Evolutionary conservation across 2,888 invertebrate genomes (phyloP).

Genomic region (Didymodactylos carnosus): DNA sequence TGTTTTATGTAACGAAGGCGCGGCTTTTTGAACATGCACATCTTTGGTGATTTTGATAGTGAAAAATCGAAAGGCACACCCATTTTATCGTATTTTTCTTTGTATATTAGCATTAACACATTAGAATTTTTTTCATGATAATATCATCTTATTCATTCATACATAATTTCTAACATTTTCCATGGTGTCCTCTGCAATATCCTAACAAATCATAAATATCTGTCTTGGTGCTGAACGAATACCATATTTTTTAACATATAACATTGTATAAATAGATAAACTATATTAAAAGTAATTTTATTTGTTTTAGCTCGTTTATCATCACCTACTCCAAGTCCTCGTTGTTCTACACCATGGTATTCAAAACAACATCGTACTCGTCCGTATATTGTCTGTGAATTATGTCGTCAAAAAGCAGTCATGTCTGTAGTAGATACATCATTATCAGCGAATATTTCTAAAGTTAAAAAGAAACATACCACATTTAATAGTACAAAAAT

Average conservation of each 20-base stretch:
- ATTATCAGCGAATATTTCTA: too few relatives aligned
- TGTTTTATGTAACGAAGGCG: too few relatives aligned
- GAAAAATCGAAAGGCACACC: too few relatives aligned
- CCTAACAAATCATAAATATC: not conserved
- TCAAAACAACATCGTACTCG: not conserved
- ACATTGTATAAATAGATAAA: not conserved
- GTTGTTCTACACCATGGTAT: not conserved
- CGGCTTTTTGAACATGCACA: too few relatives aligned
- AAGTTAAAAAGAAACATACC: not conserved
- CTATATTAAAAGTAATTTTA: not conserved
- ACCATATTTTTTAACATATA: not conserved
- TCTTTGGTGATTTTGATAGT: too few relatives aligned
- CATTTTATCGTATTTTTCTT: too few relatives aligned
- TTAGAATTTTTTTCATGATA: too few relatives aligned
- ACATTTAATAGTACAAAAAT: not conserved
- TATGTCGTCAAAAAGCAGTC: not conserved
- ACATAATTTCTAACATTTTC: too few relatives aligned
- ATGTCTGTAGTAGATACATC: not conserved
- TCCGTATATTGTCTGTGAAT: not conserved
- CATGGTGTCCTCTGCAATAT: not conserved
- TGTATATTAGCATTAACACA: too few relatives aligned
- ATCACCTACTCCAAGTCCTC: not conserved
- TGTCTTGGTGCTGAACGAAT: not conserved
- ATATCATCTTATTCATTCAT: too few relatives aligned
- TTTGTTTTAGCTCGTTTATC: not conserved